These are phyloP conservation scores for Falco cherrug DNA, from an alignment of 2,797 vertebrate species.

Conservation along the genomic window DNA sequence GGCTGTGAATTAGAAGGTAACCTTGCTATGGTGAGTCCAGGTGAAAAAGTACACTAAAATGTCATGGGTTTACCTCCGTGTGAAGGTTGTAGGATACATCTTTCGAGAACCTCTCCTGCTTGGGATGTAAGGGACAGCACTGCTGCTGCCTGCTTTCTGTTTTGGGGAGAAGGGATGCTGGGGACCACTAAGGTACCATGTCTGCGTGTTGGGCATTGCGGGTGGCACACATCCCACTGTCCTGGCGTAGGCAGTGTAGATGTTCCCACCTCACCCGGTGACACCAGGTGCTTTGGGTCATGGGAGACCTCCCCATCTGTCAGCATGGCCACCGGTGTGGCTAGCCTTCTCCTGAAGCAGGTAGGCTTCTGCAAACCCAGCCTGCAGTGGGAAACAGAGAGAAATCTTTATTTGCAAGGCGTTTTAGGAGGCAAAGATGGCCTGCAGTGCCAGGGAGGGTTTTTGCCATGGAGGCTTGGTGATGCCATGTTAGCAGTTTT, in stretches of 20 bases:
- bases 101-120: neutral
- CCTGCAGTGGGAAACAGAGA: neutral
- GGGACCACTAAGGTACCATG: neutral
- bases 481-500: neutral
- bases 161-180: neutral
- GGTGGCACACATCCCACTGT: neutral
- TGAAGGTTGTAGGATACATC: neutral
- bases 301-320: neutral
- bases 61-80: fast-evolving
- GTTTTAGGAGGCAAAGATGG: neutral
- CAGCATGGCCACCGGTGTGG: too few relatives aligned
- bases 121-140: too few relatives aligned
- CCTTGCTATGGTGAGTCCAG: neutral
- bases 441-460: fast-evolving
- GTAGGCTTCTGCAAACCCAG: neutral
- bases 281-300: neutral
- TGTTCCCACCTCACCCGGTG: neutral
- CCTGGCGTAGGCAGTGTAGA: neutral
- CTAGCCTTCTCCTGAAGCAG: neutral
- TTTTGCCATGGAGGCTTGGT: neutral
- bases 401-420: neutral
- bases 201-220: fast-evolving
- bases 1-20: too few relatives aligned
- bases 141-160: neutral
- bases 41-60: neutral